phyloP scores from a whole-genome alignment of 2,888 invertebrate genomes.

The Nematopogon swammerdamellus region DNA sequence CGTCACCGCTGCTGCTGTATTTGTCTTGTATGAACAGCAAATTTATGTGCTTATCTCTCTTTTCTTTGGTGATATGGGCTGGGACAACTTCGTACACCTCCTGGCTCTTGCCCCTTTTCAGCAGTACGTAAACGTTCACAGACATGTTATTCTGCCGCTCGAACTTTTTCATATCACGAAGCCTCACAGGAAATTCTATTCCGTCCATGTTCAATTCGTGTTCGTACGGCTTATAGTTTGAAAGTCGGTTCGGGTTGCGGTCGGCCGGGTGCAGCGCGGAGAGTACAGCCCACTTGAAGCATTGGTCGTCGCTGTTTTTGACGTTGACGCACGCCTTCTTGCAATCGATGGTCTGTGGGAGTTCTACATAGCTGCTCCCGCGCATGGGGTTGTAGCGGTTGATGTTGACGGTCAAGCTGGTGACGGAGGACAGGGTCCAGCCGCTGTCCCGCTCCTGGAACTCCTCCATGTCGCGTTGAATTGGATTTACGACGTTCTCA shows the following conservation, averaged over 20 bases:
- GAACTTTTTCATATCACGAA: slow-evolving; percentile 14
- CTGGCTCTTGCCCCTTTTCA: too few species aligned
- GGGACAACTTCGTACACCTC: too few species aligned
- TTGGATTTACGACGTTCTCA: slow-evolving; percentile 1
- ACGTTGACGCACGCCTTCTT: slow-evolving; percentile 16
- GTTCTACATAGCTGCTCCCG: slow-evolving; percentile 9
- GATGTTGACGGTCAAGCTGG: slow-evolving; percentile 11
- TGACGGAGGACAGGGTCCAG: slow-evolving; percentile 10
- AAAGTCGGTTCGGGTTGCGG: slow-evolving; percentile 7
- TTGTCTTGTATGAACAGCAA: slow-evolving; percentile 2
- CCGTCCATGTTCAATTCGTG: slow-evolving; percentile 14
- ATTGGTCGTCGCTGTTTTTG: slow-evolving; percentile 15
- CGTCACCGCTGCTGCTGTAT: background rate
- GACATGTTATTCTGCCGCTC: slow-evolving; percentile 15
- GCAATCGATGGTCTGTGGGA: slow-evolving; percentile 11
- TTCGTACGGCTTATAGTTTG: slow-evolving; percentile 13
- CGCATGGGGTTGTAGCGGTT: slow-evolving; percentile 11
- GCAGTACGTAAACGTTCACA: slow-evolving; percentile 14
- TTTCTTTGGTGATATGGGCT: too few species aligned
- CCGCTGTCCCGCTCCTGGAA: slow-evolving; percentile 15
- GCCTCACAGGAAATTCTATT: slow-evolving; percentile 15
- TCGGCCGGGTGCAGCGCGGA: slow-evolving; percentile 13
- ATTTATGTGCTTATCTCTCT: slow-evolving; percentile 4
- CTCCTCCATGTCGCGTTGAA: slow-evolving; percentile 11
- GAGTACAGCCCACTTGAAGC: slow-evolving; percentile 16